Base-by-base conservation (phyloP, 2,888 invertebrate genomes). In the Ormia ochracea region DNA sequence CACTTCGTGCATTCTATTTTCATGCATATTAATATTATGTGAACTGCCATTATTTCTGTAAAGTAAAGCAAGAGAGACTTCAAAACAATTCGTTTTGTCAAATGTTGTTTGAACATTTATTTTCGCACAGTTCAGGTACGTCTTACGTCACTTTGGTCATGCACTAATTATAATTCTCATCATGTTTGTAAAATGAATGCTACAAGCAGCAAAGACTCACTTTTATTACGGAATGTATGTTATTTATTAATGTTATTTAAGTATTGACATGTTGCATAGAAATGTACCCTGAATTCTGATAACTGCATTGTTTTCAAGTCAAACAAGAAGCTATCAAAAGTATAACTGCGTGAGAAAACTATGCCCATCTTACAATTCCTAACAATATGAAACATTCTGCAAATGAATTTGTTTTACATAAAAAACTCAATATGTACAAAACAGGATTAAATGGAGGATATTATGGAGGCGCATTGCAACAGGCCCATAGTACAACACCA, bases 401-500 rank as follows among this genome's bases (percentile, higher is more conserved):
- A 82, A 79, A 80, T 74, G 80, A 66, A 79, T 78, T 82, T 84
- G 81, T 81, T 80, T 81, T 78, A 82, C 80, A 80, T 76, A 81
- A 41, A 78, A 52, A 63, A 56, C 66, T 54, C 73, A 82, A 83
- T 83, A 82, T 82, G 81, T 82, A 83, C 63, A 88, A 78, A 87
- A 88, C 93, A 91, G 93, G 92, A 90, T 91, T 94, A 92, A 93
- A 93, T 90, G 93, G 93, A 88, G 93, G 93, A 89, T 93, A 93
- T 91, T 93, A 93, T 88, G 91, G 92, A 87, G 93, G 93, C 90
- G 92, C 93, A 88, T 91, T 94, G 89, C 96, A 96, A 92, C 95
- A 96, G 90, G 96, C 96, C 87, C 96, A 96, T 91, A 95, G 95
- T 90, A 96, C 96, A 90, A 96, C 96, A 91, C 93, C 94, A 85